Evolutionary conservation across 2,888 invertebrate species (phyloP).

Genomic region (Hedychridium roseum): DNA sequence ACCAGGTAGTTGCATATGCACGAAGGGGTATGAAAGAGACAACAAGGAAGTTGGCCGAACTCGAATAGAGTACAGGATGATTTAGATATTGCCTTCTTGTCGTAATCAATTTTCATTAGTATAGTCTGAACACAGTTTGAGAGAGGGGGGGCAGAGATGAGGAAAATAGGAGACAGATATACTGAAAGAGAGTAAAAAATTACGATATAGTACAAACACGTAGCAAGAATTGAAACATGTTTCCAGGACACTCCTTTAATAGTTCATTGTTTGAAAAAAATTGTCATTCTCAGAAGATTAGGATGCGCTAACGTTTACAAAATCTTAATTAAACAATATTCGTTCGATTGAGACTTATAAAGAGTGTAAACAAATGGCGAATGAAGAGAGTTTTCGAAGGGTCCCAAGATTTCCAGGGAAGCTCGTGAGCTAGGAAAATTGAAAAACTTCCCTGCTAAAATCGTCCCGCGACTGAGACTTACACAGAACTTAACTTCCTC

Average conservation of each 20-base stretch:
- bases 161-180: too few species aligned
- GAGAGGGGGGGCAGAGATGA: slow-evolving; percentile 15
- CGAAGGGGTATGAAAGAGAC: too few species aligned
- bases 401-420: slow-evolving; percentile 31
- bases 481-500: slow-evolving; percentile 47
- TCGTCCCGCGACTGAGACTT: slow-evolving; percentile 53
- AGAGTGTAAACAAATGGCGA: slow-evolving; percentile 42
- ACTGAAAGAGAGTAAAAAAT: too few species aligned
- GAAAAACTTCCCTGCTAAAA: slow-evolving; percentile 61
- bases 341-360: too few species aligned
- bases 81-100: slow-evolving; percentile 56
- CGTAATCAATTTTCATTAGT: slow-evolving; percentile 60
- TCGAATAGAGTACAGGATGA: slow-evolving; percentile 48
- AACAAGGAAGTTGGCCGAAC: slow-evolving; percentile 20
- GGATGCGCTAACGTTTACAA: not conserved
- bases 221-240: too few species aligned
- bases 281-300: not conserved
- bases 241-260: too few species aligned
- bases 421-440: slow-evolving; percentile 55
- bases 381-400: slow-evolving; percentile 34
- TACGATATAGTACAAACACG: too few species aligned
- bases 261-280: too few species aligned
- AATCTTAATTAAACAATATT: too few species aligned
- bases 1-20: too few species aligned
- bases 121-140: slow-evolving; percentile 35